Conservation (phyloP, 2,113 vertebrate species). For the Psilopsiagon aymara region DNA sequence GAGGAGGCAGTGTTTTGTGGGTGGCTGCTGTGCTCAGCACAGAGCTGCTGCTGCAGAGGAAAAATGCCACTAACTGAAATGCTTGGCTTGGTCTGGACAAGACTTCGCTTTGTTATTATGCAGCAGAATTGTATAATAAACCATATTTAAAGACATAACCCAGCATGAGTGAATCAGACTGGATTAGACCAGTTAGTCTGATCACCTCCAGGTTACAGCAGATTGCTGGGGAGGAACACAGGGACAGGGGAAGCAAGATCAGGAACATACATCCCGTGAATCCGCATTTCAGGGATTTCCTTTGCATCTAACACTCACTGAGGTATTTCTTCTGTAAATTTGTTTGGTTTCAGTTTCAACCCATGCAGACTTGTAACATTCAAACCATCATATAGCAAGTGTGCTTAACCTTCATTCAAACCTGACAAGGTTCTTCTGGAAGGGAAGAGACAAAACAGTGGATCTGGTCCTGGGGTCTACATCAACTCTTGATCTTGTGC, state of each 20-base stretch:
- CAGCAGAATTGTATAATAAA: not conserved
- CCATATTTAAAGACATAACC: not conserved
- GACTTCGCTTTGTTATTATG: not conserved
- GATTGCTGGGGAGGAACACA: not conserved
- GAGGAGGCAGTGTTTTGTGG: not conserved
- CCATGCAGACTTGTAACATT: not conserved
- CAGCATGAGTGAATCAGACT: not conserved
- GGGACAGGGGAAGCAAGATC: not conserved
- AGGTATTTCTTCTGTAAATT: not conserved
- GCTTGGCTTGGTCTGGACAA: not conserved
- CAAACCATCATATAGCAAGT: not conserved
- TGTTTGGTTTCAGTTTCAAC: not conserved
- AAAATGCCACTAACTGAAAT: not conserved
- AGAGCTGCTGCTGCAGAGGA: not conserved
- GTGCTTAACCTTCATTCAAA: not conserved
- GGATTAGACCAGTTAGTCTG: not conserved
- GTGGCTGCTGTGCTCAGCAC: accelerated
- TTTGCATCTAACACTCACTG: not conserved
- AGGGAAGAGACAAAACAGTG: not conserved
- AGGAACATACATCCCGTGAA: not conserved
- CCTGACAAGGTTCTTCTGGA: not conserved
- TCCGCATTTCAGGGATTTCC: not conserved
- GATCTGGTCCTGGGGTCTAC: not conserved
- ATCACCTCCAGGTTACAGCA: not conserved
- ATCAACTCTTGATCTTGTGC: not conserved